Conservation (phyloP, 1,140 invertebrate species). For the Bombus sylvicola region DNA sequence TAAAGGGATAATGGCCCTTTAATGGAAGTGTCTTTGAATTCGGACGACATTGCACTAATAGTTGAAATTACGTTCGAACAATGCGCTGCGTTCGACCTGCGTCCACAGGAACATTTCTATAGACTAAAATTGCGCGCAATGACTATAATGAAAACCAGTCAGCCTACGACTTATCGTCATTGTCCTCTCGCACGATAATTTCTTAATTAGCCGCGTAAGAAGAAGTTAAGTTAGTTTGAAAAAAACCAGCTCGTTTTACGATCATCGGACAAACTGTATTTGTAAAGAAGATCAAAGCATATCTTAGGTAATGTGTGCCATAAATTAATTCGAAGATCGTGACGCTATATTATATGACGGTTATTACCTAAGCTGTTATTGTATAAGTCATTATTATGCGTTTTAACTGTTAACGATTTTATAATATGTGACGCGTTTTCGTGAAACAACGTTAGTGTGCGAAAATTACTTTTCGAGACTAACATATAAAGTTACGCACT, state of each 20-base stretch:
- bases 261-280: not conserved
- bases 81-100: not conserved
- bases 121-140: not conserved
- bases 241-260: not conserved
- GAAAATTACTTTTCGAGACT: no score
- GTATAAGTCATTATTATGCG: no score
- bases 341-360: no score
- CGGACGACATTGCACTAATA: slow-evolving; percentile 3
- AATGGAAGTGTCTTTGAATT: slow-evolving; percentile 18
- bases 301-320: no score
- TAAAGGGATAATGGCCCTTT: slow-evolving; percentile 24
- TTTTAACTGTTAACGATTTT: no score
- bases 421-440: no score
- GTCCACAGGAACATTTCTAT: not conserved
- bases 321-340: no score
- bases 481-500: no score
- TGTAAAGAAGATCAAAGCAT: not conserved
- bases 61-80: slow-evolving; percentile 1
- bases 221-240: not conserved
- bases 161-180: not conserved
- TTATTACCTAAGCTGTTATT: no score
- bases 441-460: no score
- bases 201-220: no score
- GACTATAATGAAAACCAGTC: not conserved
- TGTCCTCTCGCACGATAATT: not conserved